Evolutionary conservation across 2,888 invertebrate genomes (phyloP).

Genomic region (Leptopilina drosophilae): DNA sequence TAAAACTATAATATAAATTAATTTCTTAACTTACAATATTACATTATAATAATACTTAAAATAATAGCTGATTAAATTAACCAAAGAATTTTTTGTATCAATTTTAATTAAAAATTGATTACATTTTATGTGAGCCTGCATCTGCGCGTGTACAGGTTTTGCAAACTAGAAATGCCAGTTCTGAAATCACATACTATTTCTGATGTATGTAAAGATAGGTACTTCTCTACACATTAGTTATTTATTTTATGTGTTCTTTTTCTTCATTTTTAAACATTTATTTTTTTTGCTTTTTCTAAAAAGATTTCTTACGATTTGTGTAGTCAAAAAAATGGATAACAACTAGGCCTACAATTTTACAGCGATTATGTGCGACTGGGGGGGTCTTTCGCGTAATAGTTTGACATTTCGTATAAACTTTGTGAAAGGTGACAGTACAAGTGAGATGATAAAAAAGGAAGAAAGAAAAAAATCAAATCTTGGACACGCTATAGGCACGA

Average conservation of each 20-base stretch:
- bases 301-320: neutral
- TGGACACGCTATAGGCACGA: conserved; percentile 5
- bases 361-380: neutral
- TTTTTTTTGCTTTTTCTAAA: too few species aligned
- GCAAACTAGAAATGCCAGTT: conserved; percentile 9
- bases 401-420: conserved; percentile 14
- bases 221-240: neutral
- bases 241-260: neutral
- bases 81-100: too few species aligned
- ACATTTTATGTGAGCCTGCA: too few species aligned
- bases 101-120: too few species aligned
- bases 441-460: conserved; percentile 9
- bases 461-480: neutral
- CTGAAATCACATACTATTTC: neutral
- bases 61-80: too few species aligned
- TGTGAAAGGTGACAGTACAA: conserved; percentile 25
- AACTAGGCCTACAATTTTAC: conserved; percentile 5
- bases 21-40: too few species aligned
- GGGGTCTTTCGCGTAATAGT: conserved; percentile 9
- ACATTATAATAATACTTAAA: too few species aligned
- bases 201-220: conserved; percentile 6
- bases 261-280: too few species aligned
- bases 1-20: too few species aligned
- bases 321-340: neutral
- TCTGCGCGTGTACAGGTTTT: neutral